Conservation (phyloP, 2,888 invertebrate species). For the Epinotia nisella region DNA sequence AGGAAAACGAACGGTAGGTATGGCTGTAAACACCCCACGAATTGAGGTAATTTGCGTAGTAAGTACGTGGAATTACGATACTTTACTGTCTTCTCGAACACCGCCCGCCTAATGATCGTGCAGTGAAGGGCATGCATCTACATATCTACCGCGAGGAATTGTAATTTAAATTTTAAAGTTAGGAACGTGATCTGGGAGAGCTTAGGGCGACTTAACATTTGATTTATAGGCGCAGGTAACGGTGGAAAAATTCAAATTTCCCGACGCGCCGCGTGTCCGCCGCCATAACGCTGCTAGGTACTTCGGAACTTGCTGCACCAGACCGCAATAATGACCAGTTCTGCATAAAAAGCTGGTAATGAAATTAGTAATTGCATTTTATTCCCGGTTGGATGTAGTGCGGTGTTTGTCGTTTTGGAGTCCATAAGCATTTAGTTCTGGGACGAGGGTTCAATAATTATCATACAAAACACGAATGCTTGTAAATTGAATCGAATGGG, state of each 20-base stretch:
- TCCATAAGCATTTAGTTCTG: not conserved
- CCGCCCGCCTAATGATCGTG: constrained; percentile 38
- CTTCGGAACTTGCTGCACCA: constrained; percentile 60
- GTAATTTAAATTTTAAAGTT: constrained; percentile 83
- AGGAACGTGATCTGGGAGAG: constrained; percentile 73
- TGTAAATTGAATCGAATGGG: too few species aligned
- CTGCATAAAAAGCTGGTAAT: constrained; percentile 53
- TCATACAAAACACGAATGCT: too few species aligned
- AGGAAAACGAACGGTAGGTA: constrained; percentile 4
- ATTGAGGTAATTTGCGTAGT: constrained; percentile 29
- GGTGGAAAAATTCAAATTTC: constrained; percentile 82
- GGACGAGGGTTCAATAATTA: not conserved
- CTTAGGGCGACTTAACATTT: constrained; percentile 78
- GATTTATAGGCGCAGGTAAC: constrained; percentile 83
- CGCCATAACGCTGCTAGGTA: constrained; percentile 52
- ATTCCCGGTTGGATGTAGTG: not conserved
- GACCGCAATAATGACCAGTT: constrained; percentile 62
- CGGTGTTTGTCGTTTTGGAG: not conserved
- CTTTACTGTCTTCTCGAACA: constrained; percentile 24
- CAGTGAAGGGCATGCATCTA: constrained; percentile 37
- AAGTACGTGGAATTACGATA: constrained; percentile 36
- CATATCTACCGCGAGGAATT: constrained; percentile 36
- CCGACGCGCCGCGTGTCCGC: constrained; percentile 60
- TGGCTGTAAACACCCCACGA: constrained; percentile 3
- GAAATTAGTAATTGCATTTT: constrained; percentile 39